A percentile compares a stretch with the other conserved stretches of the same genome.
Evolutionary conservation across 2,113 vertebrate genomes (phyloP).

Genomic region (Solea solea): DNA sequence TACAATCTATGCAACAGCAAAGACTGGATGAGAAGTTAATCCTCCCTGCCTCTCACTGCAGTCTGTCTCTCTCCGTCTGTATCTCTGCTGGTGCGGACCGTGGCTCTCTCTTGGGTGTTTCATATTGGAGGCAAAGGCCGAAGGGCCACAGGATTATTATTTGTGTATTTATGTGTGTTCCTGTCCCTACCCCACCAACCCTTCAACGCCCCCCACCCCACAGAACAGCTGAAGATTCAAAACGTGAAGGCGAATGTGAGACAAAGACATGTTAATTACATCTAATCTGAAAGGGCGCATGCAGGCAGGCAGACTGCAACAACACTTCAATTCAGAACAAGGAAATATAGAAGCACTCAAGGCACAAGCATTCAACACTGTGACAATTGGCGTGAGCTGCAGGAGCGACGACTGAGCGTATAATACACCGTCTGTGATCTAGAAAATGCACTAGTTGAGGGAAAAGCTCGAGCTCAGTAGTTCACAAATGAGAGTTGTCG

Average conservation of each 20-base stretch:
- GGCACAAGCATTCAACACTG: not conserved
- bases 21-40: conserved; percentile 81
- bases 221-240: conserved; percentile 2
- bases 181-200: not conserved
- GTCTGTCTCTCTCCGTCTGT: conserved; percentile 13
- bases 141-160: not conserved
- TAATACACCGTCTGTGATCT: not conserved
- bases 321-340: not conserved
- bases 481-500: not conserved
- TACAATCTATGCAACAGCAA: conserved; percentile 78
- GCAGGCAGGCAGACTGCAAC: conserved; percentile 15
- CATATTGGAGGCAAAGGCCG: not conserved
- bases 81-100: conserved; percentile 17
- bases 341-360: conserved; percentile 20
- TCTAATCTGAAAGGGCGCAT: conserved; percentile 51
- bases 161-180: not conserved
- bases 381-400: not conserved
- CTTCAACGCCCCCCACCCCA: not conserved
- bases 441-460: not conserved
- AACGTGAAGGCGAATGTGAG: conserved; percentile 18
- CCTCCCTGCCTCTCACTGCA: conserved; percentile 25
- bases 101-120: conserved; percentile 9
- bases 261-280: conserved; percentile 46
- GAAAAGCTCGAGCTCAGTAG: not conserved
- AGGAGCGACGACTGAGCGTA: not conserved